Conservation (phyloP, 2,888 invertebrate species). For the Eilema caniola region DNA sequence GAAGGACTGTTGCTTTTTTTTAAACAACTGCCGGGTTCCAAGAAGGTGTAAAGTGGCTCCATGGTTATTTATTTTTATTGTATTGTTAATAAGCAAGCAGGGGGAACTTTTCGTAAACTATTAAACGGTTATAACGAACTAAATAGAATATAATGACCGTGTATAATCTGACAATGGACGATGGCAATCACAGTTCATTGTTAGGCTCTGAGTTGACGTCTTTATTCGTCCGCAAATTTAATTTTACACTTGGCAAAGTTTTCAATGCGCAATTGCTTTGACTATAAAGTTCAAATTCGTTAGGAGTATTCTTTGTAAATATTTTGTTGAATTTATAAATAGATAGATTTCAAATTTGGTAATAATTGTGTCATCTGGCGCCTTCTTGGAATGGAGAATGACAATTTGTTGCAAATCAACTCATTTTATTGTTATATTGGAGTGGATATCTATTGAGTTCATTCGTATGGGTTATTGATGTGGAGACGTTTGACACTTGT, state of each 20-base stretch:
- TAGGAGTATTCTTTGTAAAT: neutral
- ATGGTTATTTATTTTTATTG: slow-evolving; percentile 86
- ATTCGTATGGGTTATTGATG: slow-evolving; percentile 45
- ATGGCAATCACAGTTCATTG: slow-evolving; percentile 81
- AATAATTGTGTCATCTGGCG: slow-evolving; percentile 70
- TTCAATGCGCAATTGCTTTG: slow-evolving; percentile 11
- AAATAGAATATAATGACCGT: slow-evolving; percentile 86
- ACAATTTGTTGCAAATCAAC: slow-evolving; percentile 80
- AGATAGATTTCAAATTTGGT: slow-evolving; percentile 63
- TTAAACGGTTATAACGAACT: slow-evolving; percentile 87
- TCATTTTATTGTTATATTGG: slow-evolving; percentile 53
- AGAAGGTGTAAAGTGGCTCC: slow-evolving; percentile 86
- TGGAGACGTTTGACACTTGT: slow-evolving; percentile 34
- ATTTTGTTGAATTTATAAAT: slow-evolving; percentile 37
- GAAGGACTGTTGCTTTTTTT: slow-evolving; percentile 65
- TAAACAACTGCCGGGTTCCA: slow-evolving; percentile 81
- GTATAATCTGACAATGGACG: slow-evolving; percentile 80
- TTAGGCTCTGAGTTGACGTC: slow-evolving; percentile 79
- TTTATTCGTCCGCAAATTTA: slow-evolving; percentile 67
- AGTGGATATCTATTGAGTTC: slow-evolving; percentile 41
- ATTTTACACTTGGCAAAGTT: slow-evolving; percentile 47
- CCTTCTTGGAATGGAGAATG: slow-evolving; percentile 71
- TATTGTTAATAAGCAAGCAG: slow-evolving; percentile 86
- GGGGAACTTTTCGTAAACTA: slow-evolving; percentile 79
- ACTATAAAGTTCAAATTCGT: slow-evolving; percentile 28